Percentiles rank a stretch among this genome's conserved stretches.
Conservation (phyloP, 2,797 vertebrate species). For the Ispidina picta region DNA sequence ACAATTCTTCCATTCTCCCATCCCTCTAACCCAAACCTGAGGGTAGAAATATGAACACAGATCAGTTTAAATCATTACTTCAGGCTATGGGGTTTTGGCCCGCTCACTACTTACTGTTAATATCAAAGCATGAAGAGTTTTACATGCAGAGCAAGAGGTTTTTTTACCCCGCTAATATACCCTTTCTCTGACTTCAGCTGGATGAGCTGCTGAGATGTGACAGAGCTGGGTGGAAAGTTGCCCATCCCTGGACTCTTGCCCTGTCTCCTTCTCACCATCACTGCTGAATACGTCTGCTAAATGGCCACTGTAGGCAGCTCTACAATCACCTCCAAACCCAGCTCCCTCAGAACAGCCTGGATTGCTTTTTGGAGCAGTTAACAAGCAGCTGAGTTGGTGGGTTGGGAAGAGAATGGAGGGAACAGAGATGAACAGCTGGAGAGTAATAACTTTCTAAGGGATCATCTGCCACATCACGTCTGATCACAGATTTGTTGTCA, state of each 20-base stretch:
- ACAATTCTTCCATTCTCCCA: background rate
- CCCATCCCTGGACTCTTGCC: background rate
- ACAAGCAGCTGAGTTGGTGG: background rate
- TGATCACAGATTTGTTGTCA: constrained; percentile 43
- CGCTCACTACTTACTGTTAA: background rate
- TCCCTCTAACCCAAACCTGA: background rate
- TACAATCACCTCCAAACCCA: background rate
- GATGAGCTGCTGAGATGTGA: background rate
- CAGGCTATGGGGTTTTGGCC: constrained; percentile 37
- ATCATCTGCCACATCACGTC: background rate
- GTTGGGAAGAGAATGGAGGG: background rate
- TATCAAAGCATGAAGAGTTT: constrained; percentile 53
- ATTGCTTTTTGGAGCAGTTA: background rate
- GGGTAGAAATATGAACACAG: constrained; percentile 2
- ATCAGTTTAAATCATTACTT: constrained; percentile 56
- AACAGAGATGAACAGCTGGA: constrained; percentile 36
- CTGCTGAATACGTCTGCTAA: background rate
- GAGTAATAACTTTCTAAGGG: constrained; percentile 36
- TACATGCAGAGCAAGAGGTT: background rate
- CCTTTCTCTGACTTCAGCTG: background rate
- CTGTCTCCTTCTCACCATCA: background rate
- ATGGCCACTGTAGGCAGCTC: background rate
- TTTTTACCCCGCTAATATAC: background rate
- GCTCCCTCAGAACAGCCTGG: background rate
- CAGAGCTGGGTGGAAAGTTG: background rate